phyloP scores from a whole-genome alignment of 2,113 vertebrate genomes.

The Grantiella picta region DNA sequence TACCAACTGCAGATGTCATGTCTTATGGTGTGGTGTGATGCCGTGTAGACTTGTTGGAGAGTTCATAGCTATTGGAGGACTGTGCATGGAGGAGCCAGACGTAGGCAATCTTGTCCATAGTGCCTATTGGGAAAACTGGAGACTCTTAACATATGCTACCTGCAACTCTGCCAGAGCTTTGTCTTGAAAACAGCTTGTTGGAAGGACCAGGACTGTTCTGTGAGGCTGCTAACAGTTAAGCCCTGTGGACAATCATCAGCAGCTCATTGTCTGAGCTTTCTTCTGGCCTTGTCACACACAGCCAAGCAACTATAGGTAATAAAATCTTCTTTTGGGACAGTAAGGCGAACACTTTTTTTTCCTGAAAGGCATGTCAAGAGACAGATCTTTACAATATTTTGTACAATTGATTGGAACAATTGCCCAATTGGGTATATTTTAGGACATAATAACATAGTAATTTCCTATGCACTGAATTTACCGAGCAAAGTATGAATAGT shows the following conservation, averaged over 20 bases:
- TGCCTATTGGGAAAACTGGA: background rate
- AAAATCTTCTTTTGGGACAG: background rate
- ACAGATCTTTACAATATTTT: background rate
- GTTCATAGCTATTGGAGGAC: background rate
- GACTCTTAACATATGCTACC: background rate
- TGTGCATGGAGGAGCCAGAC: background rate
- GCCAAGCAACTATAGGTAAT: background rate
- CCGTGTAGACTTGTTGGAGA: background rate
- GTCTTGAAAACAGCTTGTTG: background rate
- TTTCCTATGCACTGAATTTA: background rate
- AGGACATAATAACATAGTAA: background rate
- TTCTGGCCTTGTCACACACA: background rate
- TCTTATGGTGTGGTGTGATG: background rate
- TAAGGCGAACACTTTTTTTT: background rate
- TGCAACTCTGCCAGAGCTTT: background rate
- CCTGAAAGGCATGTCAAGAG: background rate
- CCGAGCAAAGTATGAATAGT: background rate
- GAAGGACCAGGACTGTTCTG: background rate
- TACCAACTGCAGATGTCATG: accelerated
- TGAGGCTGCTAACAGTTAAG: background rate
- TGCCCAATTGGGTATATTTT: background rate
- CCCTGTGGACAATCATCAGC: background rate
- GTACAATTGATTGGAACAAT: background rate
- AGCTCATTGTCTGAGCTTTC: background rate
- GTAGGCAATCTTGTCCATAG: background rate